Conservation (phyloP, 1,140 invertebrate species). For the Agrilus planipennis region DNA sequence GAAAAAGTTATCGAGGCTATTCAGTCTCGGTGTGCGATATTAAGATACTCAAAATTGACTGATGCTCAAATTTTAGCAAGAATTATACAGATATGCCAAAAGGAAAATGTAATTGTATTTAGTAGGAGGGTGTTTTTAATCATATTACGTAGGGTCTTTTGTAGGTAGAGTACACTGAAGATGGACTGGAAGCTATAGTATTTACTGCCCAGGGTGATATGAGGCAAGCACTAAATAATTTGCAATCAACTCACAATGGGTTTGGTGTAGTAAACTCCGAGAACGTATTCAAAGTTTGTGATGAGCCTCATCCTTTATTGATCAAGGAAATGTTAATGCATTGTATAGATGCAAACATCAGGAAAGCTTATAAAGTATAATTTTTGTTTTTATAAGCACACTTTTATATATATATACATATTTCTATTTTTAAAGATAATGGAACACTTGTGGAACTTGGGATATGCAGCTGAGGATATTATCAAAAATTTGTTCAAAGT, state of each 20-base stretch:
- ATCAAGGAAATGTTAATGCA: conserved; percentile 86
- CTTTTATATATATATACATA: not conserved
- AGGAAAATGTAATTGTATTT: conserved; percentile 50
- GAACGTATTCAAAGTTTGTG: conserved; percentile 99
- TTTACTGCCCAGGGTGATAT: conserved; percentile 99
- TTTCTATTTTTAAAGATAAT: conserved; percentile 50
- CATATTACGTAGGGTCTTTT: too few species aligned
- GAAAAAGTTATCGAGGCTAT: conserved; percentile 99
- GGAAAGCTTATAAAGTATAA: conserved; percentile 75
- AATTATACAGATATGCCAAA: conserved; percentile 59
- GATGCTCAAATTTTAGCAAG: conserved; percentile 84
- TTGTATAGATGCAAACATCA: conserved; percentile 72
- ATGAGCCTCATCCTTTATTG: conserved; percentile 94
- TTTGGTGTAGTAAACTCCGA: conserved; percentile 84
- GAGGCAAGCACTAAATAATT: conserved; percentile 93
- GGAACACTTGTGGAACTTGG: conserved; percentile 78
- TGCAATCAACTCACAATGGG: conserved; percentile 94
- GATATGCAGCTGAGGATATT: conserved; percentile 94
- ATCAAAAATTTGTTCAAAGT: conserved; percentile 91
- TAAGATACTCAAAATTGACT: conserved; percentile 84
- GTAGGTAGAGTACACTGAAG: conserved; percentile 73
- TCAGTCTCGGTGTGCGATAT: conserved; percentile 94
- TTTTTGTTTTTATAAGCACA: not conserved
- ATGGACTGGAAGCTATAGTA: conserved; percentile 92
- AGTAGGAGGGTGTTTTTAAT: conserved; percentile 7